Base-by-base conservation (phyloP, 2,113 vertebrate species). In the Oreotrochilus melanogaster region DNA sequence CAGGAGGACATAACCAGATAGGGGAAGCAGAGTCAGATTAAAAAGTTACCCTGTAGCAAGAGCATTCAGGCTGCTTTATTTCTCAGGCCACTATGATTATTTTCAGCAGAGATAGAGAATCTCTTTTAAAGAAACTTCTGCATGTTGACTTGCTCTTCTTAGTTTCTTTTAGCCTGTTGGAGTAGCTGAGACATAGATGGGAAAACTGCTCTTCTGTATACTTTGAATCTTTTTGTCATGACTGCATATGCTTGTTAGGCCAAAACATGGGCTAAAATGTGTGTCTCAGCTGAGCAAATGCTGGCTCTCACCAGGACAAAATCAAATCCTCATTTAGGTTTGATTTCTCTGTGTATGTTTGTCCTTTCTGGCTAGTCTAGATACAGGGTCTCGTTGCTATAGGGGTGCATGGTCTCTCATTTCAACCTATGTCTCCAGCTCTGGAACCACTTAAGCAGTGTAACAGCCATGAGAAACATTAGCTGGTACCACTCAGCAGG, bases 341-440 rank as follows among this genome's bases (percentile, higher is more conserved):
- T 83, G 33, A 65, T 71, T 91, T 84, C 24, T 37, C 7, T 71
- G 9, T 65, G 21, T 78, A 1, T 39, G 6, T 53, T 72, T 89
- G 37, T 69, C 27, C 13, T 18, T 92, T 65, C 42, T 83, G 31
- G 37, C 50, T 25, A 28, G 61, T 28, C 11, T 43, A 56, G 28
- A 15, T 78, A 11, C 2, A 60, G 30, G 28, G 10, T 43, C 60
- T 42, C 43, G 14, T 72, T 76, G 45, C 37, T 90, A 0, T 18
- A 33, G 28, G 11, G 37, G 4, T 0, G 0, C 54, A 14, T 1
- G 3, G 5, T 39, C 25, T 86, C 7, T 74, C 8, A 7, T 60
- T 72, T 64, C 50, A 16, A n/a, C n/a, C 37, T 66, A 11, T 50
- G 23, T 27, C 21, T 65, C 22, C 12, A 13, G 47, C 12, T 89